Evolutionary conservation across 2,797 vertebrate species (phyloP).

Genomic region (Hyperoplus lanceolatus): DNA sequence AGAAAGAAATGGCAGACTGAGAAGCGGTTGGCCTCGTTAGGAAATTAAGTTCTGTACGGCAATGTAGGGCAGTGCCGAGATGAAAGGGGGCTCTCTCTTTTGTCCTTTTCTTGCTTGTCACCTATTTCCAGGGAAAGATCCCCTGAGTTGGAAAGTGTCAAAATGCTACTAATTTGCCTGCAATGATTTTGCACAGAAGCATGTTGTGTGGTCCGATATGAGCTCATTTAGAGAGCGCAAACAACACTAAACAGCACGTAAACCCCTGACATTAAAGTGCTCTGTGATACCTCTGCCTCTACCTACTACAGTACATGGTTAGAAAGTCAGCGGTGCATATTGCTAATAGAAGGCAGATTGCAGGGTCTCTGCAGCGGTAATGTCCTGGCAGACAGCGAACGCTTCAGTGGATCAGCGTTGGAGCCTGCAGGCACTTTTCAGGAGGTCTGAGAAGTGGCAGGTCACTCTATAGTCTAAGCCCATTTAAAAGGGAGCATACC

Average conservation of each 20-base stretch:
- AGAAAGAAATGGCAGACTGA: conserved; percentile 49
- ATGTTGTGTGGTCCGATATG: conserved; percentile 90
- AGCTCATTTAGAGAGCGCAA: conserved; percentile 84
- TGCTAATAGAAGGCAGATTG: conserved; percentile 80
- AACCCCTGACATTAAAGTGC: conserved; percentile 81
- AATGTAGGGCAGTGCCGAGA: conserved; percentile 26
- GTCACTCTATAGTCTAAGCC: conserved; percentile 76
- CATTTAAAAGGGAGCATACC: conserved; percentile 76
- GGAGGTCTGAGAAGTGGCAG: conserved; percentile 80
- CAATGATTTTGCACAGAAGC: conserved; percentile 49
- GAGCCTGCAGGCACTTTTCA: conserved; percentile 72
- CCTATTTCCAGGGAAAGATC: conserved; percentile 38
- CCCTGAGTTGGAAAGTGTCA: conserved; percentile 47
- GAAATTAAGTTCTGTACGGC: conserved; percentile 33
- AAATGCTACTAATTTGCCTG: conserved; percentile 55
- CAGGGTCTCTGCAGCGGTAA: conserved; percentile 65
- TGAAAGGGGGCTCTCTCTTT: conserved; percentile 12
- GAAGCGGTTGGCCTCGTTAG: conserved; percentile 57
- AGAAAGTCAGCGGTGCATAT: conserved; percentile 60
- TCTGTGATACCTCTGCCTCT: conserved; percentile 68
- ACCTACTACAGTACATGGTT: conserved; percentile 61
- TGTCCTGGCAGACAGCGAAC: conserved; percentile 75
- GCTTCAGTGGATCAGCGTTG: conserved; percentile 68
- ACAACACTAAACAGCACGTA: conserved; percentile 87
- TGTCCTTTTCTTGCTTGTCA: conserved; percentile 27